phyloP scores from a whole-genome alignment of 2,113 vertebrate genomes.

The Vireo altiloquus region DNA sequence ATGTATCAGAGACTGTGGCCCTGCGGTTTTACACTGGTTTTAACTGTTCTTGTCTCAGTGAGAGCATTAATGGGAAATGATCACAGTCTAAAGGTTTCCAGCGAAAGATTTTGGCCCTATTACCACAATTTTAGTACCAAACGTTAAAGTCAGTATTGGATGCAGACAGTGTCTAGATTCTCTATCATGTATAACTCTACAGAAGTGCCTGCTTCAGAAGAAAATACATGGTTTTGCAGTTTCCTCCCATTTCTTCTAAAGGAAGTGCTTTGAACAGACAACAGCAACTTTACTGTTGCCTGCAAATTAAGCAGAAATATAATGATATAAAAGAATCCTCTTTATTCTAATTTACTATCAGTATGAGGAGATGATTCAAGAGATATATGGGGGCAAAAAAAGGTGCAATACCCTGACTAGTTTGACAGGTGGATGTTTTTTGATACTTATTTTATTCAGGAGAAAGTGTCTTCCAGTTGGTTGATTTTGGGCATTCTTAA shows the following conservation, averaged over 20 bases:
- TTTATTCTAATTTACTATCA: not conserved
- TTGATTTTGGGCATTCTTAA: not conserved
- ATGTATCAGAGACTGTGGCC: not conserved
- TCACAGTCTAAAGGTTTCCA: rapidly evolving
- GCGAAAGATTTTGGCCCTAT: not conserved
- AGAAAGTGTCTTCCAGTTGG: not conserved
- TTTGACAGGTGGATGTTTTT: not conserved
- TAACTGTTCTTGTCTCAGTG: not conserved
- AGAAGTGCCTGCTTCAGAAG: not conserved
- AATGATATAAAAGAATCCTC: not conserved
- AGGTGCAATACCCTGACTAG: not conserved
- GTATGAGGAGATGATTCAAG: not conserved
- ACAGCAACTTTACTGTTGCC: not conserved
- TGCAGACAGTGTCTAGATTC: not conserved
- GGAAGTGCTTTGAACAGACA: not conserved
- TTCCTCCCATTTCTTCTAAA: not conserved
- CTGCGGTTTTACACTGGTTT: rapidly evolving
- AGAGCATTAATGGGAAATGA: rapidly evolving
- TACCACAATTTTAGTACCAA: not conserved
- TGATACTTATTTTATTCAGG: no score
- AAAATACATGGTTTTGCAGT: rapidly evolving
- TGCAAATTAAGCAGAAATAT: not conserved
- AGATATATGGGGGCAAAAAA: not conserved
- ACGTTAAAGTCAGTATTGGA: not conserved
- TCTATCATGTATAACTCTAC: no score